A percentile compares a stretch with the other conserved stretches of the same genome.
These are phyloP conservation scores for Meliscaeva auricollis DNA, from an alignment of 2,888 invertebrate genomes.

Conservation along the genomic window DNA sequence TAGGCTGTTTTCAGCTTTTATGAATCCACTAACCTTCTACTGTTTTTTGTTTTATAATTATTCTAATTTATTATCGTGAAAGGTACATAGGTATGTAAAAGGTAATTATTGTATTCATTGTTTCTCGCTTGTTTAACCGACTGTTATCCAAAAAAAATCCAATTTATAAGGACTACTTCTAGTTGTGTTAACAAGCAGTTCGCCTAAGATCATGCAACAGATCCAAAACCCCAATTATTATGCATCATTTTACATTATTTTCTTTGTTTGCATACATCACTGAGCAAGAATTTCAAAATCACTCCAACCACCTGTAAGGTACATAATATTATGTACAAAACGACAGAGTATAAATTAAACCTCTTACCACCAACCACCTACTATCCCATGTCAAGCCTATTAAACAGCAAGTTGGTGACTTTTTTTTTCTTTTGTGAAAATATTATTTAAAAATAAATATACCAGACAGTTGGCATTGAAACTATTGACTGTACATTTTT, in stretches of 20 bases:
- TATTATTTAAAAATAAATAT: constrained; percentile 3
- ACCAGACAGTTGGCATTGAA: constrained; percentile 64
- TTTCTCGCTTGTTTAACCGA: not conserved
- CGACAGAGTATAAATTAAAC: no score
- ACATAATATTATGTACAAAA: no score
- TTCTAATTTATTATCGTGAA: no score
- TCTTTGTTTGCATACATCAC: no score
- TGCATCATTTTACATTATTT: not conserved
- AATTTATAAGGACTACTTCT: not conserved
- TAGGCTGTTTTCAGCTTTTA: no score
- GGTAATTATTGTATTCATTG: no score
- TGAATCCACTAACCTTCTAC: no score
- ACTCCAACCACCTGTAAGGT: no score
- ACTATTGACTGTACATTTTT: constrained; percentile 62
- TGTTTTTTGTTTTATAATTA: no score
- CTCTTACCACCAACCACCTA: no score
- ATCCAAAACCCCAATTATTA: not conserved
- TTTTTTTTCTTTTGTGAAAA: not conserved
- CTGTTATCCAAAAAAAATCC: not conserved
- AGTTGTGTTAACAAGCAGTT: not conserved
- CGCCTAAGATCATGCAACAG: not conserved
- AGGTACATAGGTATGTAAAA: no score
- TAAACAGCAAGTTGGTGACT: not conserved
- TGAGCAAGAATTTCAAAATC: no score
- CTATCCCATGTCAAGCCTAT: not conserved